phyloP scores from a whole-genome alignment of 1,140 invertebrate species.

The Platorchestia sp. region DNA sequence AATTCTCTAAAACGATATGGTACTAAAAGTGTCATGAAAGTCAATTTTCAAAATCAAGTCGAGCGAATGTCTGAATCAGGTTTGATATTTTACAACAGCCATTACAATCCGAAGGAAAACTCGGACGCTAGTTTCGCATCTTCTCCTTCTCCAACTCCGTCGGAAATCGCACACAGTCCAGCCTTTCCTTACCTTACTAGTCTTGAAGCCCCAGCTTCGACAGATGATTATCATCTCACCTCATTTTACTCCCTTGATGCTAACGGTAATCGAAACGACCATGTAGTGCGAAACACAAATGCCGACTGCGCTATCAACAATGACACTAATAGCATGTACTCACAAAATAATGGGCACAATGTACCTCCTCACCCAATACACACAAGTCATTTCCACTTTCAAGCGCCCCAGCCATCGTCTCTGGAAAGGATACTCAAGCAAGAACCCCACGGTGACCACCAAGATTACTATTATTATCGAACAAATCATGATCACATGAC shows the following conservation, averaged over 20 bases:
- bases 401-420: neutral
- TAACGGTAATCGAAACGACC: neutral
- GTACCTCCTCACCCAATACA: neutral
- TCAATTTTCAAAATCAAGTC: slow-evolving; percentile 23
- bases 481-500: slow-evolving; percentile 21
- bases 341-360: neutral
- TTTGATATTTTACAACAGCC: slow-evolving; percentile 21
- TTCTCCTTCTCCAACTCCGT: slow-evolving; percentile 16
- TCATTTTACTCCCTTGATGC: neutral
- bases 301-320: neutral
- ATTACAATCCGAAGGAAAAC: slow-evolving; percentile 12
- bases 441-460: slow-evolving; percentile 20
- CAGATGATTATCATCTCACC: neutral
- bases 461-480: slow-evolving; percentile 9
- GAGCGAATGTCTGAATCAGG: slow-evolving; percentile 25
- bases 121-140: neutral
- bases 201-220: neutral
- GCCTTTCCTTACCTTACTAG: neutral
- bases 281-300: neutral
- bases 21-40: slow-evolving; percentile 15
- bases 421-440: slow-evolving; percentile 23
- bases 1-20: slow-evolving; percentile 21
- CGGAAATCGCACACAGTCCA: slow-evolving; percentile 8
- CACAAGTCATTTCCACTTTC: neutral
- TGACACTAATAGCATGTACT: neutral